These are phyloP conservation scores for Sebastes diploproa DNA, from an alignment of 2,797 vertebrate genomes.

Conservation along the genomic window DNA sequence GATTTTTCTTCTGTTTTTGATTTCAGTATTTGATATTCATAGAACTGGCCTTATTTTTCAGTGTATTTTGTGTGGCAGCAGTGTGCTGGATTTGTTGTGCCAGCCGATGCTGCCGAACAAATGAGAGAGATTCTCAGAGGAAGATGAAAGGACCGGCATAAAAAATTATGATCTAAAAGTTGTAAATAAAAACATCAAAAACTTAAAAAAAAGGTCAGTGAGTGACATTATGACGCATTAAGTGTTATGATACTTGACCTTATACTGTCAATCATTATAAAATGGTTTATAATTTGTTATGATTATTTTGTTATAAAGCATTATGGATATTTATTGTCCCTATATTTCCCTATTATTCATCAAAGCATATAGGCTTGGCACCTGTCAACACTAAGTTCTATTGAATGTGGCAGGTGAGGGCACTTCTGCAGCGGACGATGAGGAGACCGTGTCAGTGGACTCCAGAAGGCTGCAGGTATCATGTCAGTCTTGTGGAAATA, in stretches of 20 bases:
- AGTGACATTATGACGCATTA: too few species aligned
- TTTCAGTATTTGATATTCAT: neutral
- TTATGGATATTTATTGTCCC: too few species aligned
- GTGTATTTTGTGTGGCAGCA: neutral
- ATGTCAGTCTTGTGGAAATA: neutral
- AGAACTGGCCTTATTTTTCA: neutral
- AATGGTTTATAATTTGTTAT: too few species aligned
- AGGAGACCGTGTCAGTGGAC: neutral
- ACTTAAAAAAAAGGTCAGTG: too few species aligned
- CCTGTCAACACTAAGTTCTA: neutral
- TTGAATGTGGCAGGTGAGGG: neutral
- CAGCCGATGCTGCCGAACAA: neutral
- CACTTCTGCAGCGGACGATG: neutral
- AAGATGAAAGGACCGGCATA: neutral
- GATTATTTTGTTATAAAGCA: too few species aligned
- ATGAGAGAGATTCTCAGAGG: neutral
- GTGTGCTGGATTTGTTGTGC: neutral
- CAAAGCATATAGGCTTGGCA: neutral
- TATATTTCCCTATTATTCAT: neutral
- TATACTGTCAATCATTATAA: too few species aligned
- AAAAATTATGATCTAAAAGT: neutral
- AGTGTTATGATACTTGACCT: too few species aligned
- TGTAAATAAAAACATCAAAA: neutral
- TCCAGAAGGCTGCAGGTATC: too few species aligned
- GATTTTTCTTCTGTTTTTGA: neutral